A percentile compares a stretch with the other conserved stretches of the same genome.
These are phyloP conservation scores for Prochilodus magdalenae DNA, from an alignment of 2,113 vertebrate species.

Conservation along the genomic window DNA sequence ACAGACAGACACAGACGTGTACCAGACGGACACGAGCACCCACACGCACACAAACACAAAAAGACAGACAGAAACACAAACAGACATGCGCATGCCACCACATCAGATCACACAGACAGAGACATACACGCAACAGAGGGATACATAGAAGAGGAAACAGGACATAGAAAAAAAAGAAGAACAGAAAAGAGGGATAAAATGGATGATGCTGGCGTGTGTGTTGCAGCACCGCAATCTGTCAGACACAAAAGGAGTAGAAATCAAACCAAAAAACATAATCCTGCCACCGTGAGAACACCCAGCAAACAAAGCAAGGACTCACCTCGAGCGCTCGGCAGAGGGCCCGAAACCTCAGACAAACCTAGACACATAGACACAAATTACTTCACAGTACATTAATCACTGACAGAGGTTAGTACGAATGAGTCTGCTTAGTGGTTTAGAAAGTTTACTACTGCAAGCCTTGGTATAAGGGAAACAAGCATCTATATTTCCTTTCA, in stretches of 20 bases:
- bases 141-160: slow-evolving; percentile 57
- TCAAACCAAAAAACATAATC: slow-evolving; percentile 73
- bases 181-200: slow-evolving; percentile 87
- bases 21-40: slow-evolving; percentile 51
- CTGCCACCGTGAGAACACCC: slow-evolving; percentile 22
- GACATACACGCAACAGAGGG: slow-evolving; percentile 78
- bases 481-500: too few relatives aligned
- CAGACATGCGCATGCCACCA: slow-evolving; percentile 33
- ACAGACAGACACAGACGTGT: slow-evolving; percentile 11
- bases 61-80: slow-evolving; percentile 36
- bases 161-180: slow-evolving; percentile 69
- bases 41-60: slow-evolving; percentile 45
- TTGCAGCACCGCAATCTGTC: slow-evolving; percentile 80
- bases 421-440: neutral
- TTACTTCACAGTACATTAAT: neutral
- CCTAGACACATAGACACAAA: slow-evolving; percentile 55
- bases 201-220: slow-evolving; percentile 78
- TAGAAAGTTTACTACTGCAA: neutral
- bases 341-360: slow-evolving; percentile 57
- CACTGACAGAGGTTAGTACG: neutral
- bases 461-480: neutral
- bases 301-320: slow-evolving; percentile 25
- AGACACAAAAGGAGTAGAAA: slow-evolving; percentile 74
- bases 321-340: slow-evolving; percentile 56
- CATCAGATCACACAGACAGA: slow-evolving; percentile 75